Evolutionary conservation across 2,797 vertebrate species (phyloP), one percentile per base, ranked within the genome.

Genomic region (Gouania willdenowi): DNA sequence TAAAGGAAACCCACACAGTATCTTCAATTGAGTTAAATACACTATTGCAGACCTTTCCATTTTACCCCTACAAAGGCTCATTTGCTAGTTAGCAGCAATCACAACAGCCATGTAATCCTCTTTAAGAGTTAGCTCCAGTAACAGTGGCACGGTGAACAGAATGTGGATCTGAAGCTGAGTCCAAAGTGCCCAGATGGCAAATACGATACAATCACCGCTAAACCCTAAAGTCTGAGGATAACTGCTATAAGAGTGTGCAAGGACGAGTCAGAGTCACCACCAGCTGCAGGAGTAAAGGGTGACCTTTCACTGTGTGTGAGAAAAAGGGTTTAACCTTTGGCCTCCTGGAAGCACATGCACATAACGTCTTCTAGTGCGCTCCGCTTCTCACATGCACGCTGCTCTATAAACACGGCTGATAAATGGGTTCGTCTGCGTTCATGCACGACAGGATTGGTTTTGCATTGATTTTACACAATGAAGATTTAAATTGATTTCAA

Each of bases 121-220:
- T 71, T n/a, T 47, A 61, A 14, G 25, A 0, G 4, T 59, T 35
- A 44, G 45, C 58, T 8, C 26, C 33, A 33, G 21, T 63, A 42
- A 33, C 45, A 52, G 57, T 13, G 40, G 53, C 50, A 60, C 33
- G 63, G 49, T 43, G 52, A 49, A 37, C 34, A 47, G 38, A 9
- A 41, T 35, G 39, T 10, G 14, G 20, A n/a, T 37, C 45, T 2
- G 1, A 50, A 36, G 56, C 31, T 37, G 21, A 74, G 53, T 64
- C 60, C n/a, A 51, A 77, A 26, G 33, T 3, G 47, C 36, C 56
- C 73, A 84, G 76, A 79, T 83, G 75, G 78, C 39, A 26, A 28
- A 41, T 40, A 51, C 74, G 61, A 73, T 41, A 37, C 61, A 67
- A 84, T 75, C 58, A 27, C 68, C 9, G 52, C 69, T 82, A 79